Percentiles rank a stretch among this genome's conserved stretches.
These are phyloP conservation scores for Datnioides undecimradiatus DNA, from an alignment of 2,113 vertebrate species.

Conservation along the genomic window DNA sequence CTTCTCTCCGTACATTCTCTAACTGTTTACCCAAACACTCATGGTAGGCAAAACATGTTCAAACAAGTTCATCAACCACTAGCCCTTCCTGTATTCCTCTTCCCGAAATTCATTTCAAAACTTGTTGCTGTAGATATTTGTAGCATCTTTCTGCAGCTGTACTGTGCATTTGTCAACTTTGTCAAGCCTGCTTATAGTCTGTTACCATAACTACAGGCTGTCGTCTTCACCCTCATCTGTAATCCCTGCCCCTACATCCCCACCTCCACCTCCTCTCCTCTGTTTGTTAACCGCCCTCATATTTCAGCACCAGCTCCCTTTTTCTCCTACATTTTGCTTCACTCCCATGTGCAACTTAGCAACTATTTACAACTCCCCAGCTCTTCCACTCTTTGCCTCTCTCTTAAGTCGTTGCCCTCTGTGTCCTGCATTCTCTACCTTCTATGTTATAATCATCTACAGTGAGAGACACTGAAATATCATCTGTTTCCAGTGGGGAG, in stretches of 20 bases:
- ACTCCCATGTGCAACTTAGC: neutral
- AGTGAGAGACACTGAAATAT: constrained; percentile 11
- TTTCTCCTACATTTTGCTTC: neutral
- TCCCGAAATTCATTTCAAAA: constrained; percentile 30
- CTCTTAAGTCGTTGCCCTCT: neutral
- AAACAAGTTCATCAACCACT: no score
- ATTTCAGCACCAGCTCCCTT: neutral
- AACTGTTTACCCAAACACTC: no score
- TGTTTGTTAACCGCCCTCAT: neutral
- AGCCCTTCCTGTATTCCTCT: no score
- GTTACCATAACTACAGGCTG: neutral
- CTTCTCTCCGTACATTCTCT: no score
- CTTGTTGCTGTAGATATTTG: neutral
- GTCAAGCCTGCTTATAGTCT: neutral
- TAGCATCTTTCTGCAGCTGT: neutral
- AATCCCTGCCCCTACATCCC: neutral
- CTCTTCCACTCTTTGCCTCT: neutral
- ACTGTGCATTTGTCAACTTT: neutral
- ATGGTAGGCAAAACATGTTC: no score
- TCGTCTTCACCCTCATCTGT: neutral
- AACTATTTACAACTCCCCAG: neutral
- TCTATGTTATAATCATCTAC: neutral
- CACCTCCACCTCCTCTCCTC: neutral
- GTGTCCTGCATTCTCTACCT: neutral
- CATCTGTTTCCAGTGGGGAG: neutral